Evolutionary conservation across 2,888 invertebrate species (phyloP).

Genomic region (Chalcis sispes): DNA sequence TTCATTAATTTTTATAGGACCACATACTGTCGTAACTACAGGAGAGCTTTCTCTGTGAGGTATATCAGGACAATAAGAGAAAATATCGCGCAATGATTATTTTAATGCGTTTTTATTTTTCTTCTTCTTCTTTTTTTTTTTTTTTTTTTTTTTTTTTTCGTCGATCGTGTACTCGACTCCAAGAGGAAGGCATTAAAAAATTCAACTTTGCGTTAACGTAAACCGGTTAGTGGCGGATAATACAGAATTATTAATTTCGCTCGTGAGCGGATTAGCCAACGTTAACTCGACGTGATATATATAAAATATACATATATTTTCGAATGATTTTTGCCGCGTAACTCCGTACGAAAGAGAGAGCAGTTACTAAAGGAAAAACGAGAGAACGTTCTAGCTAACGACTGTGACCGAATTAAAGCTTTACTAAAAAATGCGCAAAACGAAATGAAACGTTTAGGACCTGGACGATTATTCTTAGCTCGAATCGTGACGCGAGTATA

Average conservation of each 20-base stretch:
- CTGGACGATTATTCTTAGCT: constrained; percentile 23
- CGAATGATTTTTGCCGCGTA: constrained; percentile 10
- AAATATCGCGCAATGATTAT: too few species aligned
- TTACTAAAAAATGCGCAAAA: constrained; percentile 25
- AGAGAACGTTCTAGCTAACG: constrained; percentile 24
- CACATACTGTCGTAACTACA: neutral
- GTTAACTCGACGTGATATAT: neutral
- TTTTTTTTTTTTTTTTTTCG: too few species aligned
- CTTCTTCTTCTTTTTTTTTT: too few species aligned
- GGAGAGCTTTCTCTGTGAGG: neutral
- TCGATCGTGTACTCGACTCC: too few species aligned
- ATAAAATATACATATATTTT: too few species aligned
- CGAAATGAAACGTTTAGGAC: constrained; percentile 6
- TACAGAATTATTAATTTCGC: too few species aligned
- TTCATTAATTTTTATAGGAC: too few species aligned
- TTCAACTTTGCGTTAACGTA: too few species aligned
- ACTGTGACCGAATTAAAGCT: constrained; percentile 53
- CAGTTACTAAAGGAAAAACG: too few species aligned
- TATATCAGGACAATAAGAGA: constrained; percentile 29
- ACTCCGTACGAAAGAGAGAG: neutral
- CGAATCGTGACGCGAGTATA: constrained; percentile 3
- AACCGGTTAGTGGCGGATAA: too few species aligned
- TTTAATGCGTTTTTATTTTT: too few species aligned
- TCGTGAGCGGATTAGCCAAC: neutral
- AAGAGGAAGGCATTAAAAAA: too few species aligned